Percentiles rank a stretch among this genome's conserved stretches.
These are phyloP conservation scores for cattle (Bos taurus) DNA, from an alignment of 2,113 vertebrate species.

Conservation along the genomic window DNA sequence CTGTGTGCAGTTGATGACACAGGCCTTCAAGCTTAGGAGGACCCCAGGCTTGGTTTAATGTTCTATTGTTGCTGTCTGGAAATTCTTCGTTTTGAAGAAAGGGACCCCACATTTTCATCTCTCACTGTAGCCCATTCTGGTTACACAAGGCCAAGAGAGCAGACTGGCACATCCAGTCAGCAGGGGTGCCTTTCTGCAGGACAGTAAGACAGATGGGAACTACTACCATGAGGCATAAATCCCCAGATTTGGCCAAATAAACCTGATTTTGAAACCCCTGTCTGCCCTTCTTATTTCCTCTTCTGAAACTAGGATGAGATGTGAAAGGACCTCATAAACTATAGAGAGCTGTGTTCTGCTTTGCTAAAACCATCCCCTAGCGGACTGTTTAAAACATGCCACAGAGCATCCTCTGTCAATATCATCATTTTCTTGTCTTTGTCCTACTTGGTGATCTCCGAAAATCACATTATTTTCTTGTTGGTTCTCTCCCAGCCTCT, in stretches of 20 bases:
- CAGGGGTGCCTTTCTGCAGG: background rate
- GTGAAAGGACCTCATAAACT: background rate
- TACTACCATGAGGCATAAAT: background rate
- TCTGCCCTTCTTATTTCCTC: background rate
- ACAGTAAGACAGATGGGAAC: background rate
- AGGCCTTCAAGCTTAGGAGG: background rate
- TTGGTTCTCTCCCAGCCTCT: background rate
- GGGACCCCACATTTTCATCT: background rate
- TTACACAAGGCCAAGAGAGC: background rate
- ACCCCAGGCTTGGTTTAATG: background rate
- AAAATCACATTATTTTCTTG: background rate
- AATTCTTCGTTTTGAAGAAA: constrained; percentile 12
- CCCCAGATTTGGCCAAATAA: background rate
- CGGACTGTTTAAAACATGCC: background rate
- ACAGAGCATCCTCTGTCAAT: background rate
- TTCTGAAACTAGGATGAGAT: background rate
- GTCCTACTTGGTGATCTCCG: background rate
- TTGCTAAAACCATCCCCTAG: background rate
- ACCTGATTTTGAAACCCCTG: background rate
- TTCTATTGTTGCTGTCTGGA: background rate
- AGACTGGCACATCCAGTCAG: background rate
- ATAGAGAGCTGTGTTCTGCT: background rate
- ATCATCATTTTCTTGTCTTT: background rate
- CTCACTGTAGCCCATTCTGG: background rate
- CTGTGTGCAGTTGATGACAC: background rate